Percentiles rank a stretch among this genome's conserved stretches.
Conservation (phyloP, 2,888 invertebrate species). For the Nomada lathburiana region DNA sequence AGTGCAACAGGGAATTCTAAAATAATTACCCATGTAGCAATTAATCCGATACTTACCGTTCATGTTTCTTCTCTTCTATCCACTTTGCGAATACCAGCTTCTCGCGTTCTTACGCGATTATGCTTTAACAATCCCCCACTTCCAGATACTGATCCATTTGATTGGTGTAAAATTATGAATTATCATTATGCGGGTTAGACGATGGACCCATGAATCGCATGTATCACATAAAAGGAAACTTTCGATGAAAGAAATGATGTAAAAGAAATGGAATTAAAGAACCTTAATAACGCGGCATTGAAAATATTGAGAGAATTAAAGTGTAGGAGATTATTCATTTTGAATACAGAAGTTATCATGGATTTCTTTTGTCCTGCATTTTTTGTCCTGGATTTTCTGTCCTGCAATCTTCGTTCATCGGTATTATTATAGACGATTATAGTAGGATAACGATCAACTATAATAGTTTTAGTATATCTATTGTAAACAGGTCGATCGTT, state of each 20-base stretch:
- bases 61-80: conserved; percentile 71
- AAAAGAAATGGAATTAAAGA: not conserved
- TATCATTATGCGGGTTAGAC: conserved; percentile 28
- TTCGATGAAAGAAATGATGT: not conserved
- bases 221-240: not conserved
- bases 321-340: not conserved
- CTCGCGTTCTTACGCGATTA: conserved; percentile 18
- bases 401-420: not conserved
- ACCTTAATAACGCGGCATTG: not conserved
- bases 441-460: not conserved
- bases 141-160: conserved; percentile 23
- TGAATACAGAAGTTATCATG: not conserved
- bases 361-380: not conserved
- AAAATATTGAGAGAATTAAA: not conserved
- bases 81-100: conserved; percentile 59
- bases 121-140: conserved; percentile 61
- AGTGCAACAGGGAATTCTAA: not conserved
- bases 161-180: conserved; percentile 48
- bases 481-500: not conserved
- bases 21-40: not conserved
- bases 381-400: no score
- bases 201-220: conserved; percentile 11
- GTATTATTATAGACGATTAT: not conserved
- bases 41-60: conserved; percentile 66
- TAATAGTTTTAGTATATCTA: not conserved